Base-by-base conservation (phyloP, 2,113 vertebrate species). In the Pavo muticus region DNA sequence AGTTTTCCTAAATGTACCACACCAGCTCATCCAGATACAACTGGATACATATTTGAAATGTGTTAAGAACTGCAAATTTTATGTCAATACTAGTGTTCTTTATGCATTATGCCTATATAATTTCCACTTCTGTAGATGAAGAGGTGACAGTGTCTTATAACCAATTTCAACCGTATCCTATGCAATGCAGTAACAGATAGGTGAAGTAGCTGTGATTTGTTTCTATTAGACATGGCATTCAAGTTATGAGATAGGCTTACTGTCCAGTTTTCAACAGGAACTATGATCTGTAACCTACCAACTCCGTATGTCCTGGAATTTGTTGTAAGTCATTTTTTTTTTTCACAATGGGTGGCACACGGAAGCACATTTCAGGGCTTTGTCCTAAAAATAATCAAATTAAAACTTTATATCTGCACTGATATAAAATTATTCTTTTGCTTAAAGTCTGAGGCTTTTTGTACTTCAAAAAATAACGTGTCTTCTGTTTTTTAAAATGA, bases 401-500 rank as follows among this genome's bases (percentile, higher is more conserved):
- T 59, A 65, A 69, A 44, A 69, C 35, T 78, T 48, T 60, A 20
- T 78, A 64, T 85, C 44, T 69, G 29, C 23, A 47, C 15, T 9
- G 24, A 25, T 48, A 32, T 10, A 56, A 48, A 65, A n/a, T 32
- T 45, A 16, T 37, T 45, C 64, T 83, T 72, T 65, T 85, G 30
- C 50, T 71, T 60, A 24, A 67, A 67, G 14, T 40, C 42, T 67
- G 30, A 19, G 19, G 9, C 68, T 82, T 21, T 32, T n/a, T 82
- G 27, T 9, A n/a, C 11, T 72, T 71, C 42, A 37, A 25, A 65
- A 83, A 70, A 24, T 47, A 13, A 0, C 0, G 1, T 14, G 4
- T 60, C 23, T 74, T 14, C 25, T 47, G 4, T 5, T 93, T 72
- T 72, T 64, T 0, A 0, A 64, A 84, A 4, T 25, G 27, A 6